Conservation (phyloP, 2,888 invertebrate species). For the Xylota sylvarum region DNA sequence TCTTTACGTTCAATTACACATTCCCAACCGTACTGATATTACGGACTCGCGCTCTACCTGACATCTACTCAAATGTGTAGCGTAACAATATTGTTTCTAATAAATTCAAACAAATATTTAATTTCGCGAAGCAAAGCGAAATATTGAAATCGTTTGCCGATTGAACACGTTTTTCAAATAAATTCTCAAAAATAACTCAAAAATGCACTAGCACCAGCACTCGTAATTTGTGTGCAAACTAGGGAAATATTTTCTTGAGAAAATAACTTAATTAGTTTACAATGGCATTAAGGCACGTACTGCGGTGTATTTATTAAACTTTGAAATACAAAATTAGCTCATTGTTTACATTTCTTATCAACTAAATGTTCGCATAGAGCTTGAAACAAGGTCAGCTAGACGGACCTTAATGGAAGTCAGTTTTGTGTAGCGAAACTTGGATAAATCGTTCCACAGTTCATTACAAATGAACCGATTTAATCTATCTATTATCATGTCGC, state of each 20-base stretch:
- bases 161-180: conserved; percentile 24
- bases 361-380: conserved; percentile 14
- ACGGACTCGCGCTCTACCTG: neutral
- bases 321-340: conserved; percentile 40
- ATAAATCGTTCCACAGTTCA: neutral
- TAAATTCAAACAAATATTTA: neutral
- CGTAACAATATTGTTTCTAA: neutral
- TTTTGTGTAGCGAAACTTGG: too few species aligned
- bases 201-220: neutral
- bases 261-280: conserved; percentile 42
- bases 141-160: neutral
- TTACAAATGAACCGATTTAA: neutral
- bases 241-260: conserved; percentile 14
- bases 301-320: conserved; percentile 23
- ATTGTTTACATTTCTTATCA: conserved; percentile 46
- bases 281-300: conserved; percentile 54
- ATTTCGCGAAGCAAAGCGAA: neutral
- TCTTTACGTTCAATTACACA: neutral
- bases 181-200: conserved; percentile 7
- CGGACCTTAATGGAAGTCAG: too few species aligned
- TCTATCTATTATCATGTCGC: conserved; percentile 4
- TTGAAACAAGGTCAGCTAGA: neutral
- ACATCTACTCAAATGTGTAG: neutral
- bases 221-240: conserved; percentile 28
- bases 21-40: neutral